Evolutionary conservation across 2,797 vertebrate species (phyloP).

Genomic region (Momotus momota): DNA sequence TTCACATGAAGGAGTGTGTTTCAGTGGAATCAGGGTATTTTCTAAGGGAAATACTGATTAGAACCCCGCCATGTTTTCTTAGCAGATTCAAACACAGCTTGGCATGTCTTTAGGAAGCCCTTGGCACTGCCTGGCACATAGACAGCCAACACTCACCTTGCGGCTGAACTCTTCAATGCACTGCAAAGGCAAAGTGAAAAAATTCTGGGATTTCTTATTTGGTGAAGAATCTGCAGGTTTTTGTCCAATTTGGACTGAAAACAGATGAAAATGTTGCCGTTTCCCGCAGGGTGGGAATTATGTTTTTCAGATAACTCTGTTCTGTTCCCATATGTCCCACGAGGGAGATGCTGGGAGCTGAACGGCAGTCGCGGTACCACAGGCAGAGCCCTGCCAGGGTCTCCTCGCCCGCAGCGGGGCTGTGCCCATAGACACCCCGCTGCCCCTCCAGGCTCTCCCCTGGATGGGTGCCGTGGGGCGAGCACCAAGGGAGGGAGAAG

Average conservation of each 20-base stretch:
- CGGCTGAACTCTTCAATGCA: background rate
- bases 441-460: background rate
- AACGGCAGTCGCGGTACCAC: background rate
- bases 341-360: background rate
- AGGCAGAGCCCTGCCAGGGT: background rate
- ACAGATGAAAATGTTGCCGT: background rate
- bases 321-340: background rate
- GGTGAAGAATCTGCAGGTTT: background rate
- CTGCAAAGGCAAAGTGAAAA: background rate
- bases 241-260: background rate
- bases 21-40: background rate
- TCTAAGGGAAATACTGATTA: background rate
- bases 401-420: accelerated
- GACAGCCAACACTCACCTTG: background rate
- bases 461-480: background rate
- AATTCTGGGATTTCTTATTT: background rate
- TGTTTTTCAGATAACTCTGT: background rate
- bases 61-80: background rate
- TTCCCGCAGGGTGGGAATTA: background rate
- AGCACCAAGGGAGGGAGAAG: accelerated
- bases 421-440: background rate
- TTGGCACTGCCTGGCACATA: background rate
- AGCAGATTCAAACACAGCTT: background rate
- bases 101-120: background rate
- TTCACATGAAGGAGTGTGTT: background rate